phyloP scores from a whole-genome alignment of 2,113 vertebrate species.

The Larimichthys polyactis region DNA sequence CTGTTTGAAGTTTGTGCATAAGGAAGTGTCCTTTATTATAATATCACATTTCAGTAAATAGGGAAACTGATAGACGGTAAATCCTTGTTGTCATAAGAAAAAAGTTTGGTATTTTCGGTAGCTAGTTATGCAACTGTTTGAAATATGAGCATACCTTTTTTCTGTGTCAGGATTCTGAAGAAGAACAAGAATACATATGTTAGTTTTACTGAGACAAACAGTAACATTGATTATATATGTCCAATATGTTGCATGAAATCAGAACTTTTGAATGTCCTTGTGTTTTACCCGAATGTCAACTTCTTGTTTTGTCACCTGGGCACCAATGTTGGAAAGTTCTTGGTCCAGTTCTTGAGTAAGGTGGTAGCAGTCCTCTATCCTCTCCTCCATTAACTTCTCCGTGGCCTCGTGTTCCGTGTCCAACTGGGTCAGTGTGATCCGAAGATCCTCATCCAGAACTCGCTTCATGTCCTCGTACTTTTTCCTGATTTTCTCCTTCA shows the following conservation, averaged over 20 bases:
- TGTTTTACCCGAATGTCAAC: neutral
- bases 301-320: slow-evolving; percentile 38
- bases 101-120: slow-evolving; percentile 3
- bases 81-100: fast-evolving
- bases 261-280: neutral
- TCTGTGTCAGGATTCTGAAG: slow-evolving; percentile 66
- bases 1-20: neutral
- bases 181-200: neutral
- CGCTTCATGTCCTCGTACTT: slow-evolving; percentile 75
- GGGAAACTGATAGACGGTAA: neutral
- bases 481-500: slow-evolving; percentile 74
- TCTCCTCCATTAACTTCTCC: slow-evolving; percentile 63
- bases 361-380: slow-evolving; percentile 66
- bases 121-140: too few relatives aligned
- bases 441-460: slow-evolving; percentile 75
- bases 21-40: neutral
- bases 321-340: slow-evolving; percentile 48
- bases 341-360: slow-evolving; percentile 71
- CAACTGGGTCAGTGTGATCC: slow-evolving; percentile 72
- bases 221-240: neutral
- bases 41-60: neutral
- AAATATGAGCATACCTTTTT: slow-evolving; percentile 56
- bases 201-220: neutral
- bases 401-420: slow-evolving; percentile 70
- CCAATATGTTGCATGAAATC: neutral